Conservation (phyloP, 2,113 vertebrate genomes). For the Pomatorhinus ruficollis region DNA sequence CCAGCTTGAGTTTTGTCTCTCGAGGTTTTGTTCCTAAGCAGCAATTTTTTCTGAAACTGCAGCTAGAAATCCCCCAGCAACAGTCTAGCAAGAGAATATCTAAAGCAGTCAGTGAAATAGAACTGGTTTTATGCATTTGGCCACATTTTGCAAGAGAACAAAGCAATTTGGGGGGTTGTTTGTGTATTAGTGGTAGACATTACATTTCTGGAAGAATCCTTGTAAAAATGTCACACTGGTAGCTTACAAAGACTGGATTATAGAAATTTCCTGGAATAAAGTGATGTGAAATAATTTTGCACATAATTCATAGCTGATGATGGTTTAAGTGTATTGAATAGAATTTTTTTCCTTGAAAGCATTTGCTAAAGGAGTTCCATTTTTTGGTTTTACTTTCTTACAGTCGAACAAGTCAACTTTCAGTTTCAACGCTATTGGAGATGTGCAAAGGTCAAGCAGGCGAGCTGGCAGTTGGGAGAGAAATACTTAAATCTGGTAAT, state of each 20-base stretch:
- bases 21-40: background rate
- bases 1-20: background rate
- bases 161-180: background rate
- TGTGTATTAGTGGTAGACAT: background rate
- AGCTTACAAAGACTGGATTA: background rate
- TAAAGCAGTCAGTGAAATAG: background rate
- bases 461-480: constrained; percentile 88
- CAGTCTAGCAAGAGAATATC: background rate
- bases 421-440: constrained; percentile 87
- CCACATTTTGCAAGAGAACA: background rate
- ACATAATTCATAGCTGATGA: background rate
- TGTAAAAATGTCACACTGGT: background rate
- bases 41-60: background rate
- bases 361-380: background rate
- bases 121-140: background rate
- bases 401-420: constrained; percentile 91
- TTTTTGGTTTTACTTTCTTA: constrained; percentile 1
- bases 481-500: constrained; percentile 91
- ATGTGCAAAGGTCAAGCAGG: constrained; percentile 90
- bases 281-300: background rate
- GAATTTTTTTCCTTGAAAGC: background rate
- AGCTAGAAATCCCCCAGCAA: background rate
- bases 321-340: background rate
- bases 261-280: background rate
- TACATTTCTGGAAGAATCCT: background rate